Percentiles rank a stretch among this genome's conserved stretches.
These are phyloP conservation scores for Furnarius figulus DNA, from an alignment of 2,113 vertebrate species.

Conservation along the genomic window DNA sequence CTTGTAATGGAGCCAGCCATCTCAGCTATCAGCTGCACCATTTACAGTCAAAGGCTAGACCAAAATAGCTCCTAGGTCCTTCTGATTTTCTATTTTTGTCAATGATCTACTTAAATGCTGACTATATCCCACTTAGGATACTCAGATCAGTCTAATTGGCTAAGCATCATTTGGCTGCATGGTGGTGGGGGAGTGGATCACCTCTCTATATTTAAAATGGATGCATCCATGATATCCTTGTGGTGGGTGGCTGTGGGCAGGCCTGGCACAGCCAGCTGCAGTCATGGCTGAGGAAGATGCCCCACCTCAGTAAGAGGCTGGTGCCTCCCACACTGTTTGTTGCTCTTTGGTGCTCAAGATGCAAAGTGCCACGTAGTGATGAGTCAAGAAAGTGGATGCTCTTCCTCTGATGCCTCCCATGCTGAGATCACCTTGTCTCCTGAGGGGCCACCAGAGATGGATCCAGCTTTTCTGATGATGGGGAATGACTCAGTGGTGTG, in stretches of 20 bases:
- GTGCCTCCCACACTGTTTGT: not conserved
- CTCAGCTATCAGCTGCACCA: conserved; percentile 46
- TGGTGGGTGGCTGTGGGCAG: not conserved
- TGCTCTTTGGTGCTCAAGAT: not conserved
- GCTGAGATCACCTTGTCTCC: not conserved
- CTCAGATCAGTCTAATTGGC: conserved; percentile 1
- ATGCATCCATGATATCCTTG: not conserved
- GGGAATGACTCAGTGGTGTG: not conserved
- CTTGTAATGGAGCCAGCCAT: conserved; percentile 31
- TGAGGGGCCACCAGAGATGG: not conserved
- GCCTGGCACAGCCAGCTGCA: not conserved
- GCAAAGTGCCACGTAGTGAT: not conserved
- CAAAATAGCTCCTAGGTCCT: conserved; percentile 37
- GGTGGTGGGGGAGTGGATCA: not conserved
- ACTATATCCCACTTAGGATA: not conserved
- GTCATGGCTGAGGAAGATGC: not conserved
- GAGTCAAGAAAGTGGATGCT: not conserved
- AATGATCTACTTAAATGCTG: conserved; percentile 50
- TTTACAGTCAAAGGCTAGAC: conserved; percentile 60
- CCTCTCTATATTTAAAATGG: not conserved
- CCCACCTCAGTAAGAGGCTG: not conserved
- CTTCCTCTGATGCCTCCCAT: rapidly evolving
- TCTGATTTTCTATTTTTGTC: conserved; percentile 60
- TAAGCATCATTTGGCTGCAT: not conserved
- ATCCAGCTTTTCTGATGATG: not conserved